phyloP scores from a whole-genome alignment of 1,140 invertebrate species.

The Drosophila novamexicana region DNA sequence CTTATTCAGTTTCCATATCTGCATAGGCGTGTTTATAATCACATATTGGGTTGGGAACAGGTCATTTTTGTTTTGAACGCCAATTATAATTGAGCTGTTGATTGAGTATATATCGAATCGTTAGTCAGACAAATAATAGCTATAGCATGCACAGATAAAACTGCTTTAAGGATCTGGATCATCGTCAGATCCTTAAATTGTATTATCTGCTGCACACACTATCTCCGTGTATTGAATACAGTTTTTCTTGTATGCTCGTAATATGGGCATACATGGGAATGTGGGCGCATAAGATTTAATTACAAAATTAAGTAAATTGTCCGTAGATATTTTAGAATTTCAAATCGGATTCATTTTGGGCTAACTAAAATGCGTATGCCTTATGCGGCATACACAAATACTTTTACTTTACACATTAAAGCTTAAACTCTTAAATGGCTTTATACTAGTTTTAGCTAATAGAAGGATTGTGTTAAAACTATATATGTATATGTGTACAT shows the following conservation, averaged over 20 bases:
- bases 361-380: constrained; percentile 46
- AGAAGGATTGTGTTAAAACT: constrained; percentile 35
- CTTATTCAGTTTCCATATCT: constrained; percentile 38
- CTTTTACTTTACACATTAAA: constrained; percentile 61
- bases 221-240: constrained; percentile 7
- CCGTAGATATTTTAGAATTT: constrained; percentile 63
- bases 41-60: constrained; percentile 65
- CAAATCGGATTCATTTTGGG: constrained; percentile 50
- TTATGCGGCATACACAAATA: constrained; percentile 48
- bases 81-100: constrained; percentile 43
- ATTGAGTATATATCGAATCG: constrained; percentile 34
- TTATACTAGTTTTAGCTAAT: constrained; percentile 67
- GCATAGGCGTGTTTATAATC: constrained; percentile 63
- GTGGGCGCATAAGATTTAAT: constrained; percentile 35
- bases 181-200: neutral
- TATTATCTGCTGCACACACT: neutral
- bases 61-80: constrained; percentile 39
- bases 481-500: constrained; percentile 35
- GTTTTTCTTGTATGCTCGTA: constrained; percentile 18
- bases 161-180: neutral
- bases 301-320: constrained; percentile 75
- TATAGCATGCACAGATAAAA: neutral
- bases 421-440: constrained; percentile 62
- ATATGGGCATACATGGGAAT: constrained; percentile 33
- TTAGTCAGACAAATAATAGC: constrained; percentile 26